Percentiles rank a stretch among this genome's conserved stretches.
Conservation (phyloP, 2,113 vertebrate genomes). For the Tetraodon nigroviridis region DNA sequence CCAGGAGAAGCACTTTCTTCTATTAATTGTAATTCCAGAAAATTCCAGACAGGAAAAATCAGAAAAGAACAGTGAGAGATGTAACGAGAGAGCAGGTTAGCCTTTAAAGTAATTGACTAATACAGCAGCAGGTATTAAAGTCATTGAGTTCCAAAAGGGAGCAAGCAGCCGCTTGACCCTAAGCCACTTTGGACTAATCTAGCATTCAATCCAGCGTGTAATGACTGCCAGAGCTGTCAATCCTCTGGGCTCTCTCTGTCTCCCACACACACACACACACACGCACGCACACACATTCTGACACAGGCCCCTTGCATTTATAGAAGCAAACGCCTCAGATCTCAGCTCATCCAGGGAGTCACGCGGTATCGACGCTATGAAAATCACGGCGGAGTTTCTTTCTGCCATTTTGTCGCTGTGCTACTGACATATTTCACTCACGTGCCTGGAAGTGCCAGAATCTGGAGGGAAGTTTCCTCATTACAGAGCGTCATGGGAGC, state of each 20-base stretch:
- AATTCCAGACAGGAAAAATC: too few relatives aligned
- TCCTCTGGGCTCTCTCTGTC: constrained; percentile 90
- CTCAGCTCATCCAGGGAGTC: constrained; percentile 9
- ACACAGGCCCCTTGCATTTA: constrained; percentile 20
- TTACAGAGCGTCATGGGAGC: neutral
- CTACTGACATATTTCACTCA: constrained; percentile 24
- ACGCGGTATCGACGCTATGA: constrained; percentile 14
- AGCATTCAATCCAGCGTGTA: constrained; percentile 99
- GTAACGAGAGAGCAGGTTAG: constrained; percentile 82
- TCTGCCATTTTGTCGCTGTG: neutral
- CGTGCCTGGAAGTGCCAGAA: constrained; percentile 22
- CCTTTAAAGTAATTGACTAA: constrained; percentile 99
- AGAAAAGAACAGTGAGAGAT: constrained; percentile 42
- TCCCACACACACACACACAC: constrained; percentile 32
- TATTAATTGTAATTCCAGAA: too few relatives aligned
- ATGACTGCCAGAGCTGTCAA: constrained; percentile 99
- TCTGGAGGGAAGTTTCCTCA: constrained; percentile 21
- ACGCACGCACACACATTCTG: constrained; percentile 1
- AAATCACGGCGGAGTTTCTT: constrained; percentile 1
- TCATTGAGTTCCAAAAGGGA: constrained; percentile 99
- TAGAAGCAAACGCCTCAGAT: constrained; percentile 19
- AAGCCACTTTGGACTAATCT: constrained; percentile 99
- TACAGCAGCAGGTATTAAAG: constrained; percentile 99
- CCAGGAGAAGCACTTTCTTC: too few relatives aligned
- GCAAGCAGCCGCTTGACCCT: constrained; percentile 98